These are phyloP conservation scores for Jaculus jaculus DNA, from an alignment of 2,113 vertebrate species.

Conservation along the genomic window DNA sequence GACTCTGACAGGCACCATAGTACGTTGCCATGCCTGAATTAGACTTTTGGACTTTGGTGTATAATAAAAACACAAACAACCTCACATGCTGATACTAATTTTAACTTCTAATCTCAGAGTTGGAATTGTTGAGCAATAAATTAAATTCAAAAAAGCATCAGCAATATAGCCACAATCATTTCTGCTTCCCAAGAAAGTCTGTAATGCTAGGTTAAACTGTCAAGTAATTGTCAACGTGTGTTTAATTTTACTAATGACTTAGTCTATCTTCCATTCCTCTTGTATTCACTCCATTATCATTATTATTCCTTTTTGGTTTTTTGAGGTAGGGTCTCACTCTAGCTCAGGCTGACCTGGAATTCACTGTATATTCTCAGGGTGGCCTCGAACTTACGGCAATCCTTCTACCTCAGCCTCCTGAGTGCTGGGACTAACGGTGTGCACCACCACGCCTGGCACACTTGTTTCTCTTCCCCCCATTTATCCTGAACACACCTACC, in stretches of 20 bases:
- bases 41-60: not conserved
- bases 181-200: not conserved
- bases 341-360: no score
- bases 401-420: no score
- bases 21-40: not conserved
- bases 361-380: no score
- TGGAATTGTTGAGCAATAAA: not conserved
- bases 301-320: not conserved
- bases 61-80: not conserved
- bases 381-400: no score
- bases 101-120: conserved; percentile 41
- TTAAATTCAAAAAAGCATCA: not conserved
- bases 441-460: not conserved
- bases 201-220: not conserved
- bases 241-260: not conserved
- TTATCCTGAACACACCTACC: not conserved
- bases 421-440: not conserved
- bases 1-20: not conserved
- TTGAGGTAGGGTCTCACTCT: no score
- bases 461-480: not conserved
- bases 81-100: not conserved
- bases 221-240: not conserved
- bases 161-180: conserved; percentile 1
- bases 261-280: not conserved
- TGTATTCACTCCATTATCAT: not conserved